These are phyloP conservation scores for Coenonympha arcania DNA, from an alignment of 2,888 invertebrate species.

Conservation along the genomic window DNA sequence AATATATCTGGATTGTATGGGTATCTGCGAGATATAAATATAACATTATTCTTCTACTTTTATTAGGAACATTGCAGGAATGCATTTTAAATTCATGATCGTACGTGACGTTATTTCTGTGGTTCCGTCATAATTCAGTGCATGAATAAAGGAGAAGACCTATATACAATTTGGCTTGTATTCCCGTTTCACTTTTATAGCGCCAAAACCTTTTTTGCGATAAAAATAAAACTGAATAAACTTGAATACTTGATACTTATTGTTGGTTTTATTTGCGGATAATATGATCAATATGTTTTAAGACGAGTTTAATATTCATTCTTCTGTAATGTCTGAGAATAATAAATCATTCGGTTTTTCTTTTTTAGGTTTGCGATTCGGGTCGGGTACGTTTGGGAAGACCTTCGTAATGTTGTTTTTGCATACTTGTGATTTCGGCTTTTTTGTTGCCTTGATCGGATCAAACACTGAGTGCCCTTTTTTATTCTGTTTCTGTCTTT, in stretches of 20 bases:
- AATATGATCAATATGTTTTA: neutral
- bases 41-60: neutral
- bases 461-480: too few relatives aligned
- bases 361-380: neutral
- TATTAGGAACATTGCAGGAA: slow-evolving; percentile 9
- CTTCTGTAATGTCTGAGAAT: neutral
- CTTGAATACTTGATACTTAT: neutral
- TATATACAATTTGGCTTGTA: neutral
- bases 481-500: too few relatives aligned
- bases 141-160: slow-evolving; percentile 18
- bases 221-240: neutral
- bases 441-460: too few relatives aligned
- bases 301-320: neutral
- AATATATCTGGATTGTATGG: too few relatives aligned
- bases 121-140: slow-evolving; percentile 8
- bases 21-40: neutral
- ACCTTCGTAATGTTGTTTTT: neutral
- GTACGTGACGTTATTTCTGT: slow-evolving; percentile 16
- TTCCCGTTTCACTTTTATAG: slow-evolving; percentile 2
- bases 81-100: slow-evolving; percentile 15
- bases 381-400: neutral
- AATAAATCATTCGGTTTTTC: slow-evolving; percentile 2
- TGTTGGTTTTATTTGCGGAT: neutral
- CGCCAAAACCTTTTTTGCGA: neutral
- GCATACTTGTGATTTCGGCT: neutral